A percentile compares a stretch with the other conserved stretches of the same genome.
Evolutionary conservation across 2,797 vertebrate species (phyloP).

Genomic region (Notamacropus eugenii): DNA sequence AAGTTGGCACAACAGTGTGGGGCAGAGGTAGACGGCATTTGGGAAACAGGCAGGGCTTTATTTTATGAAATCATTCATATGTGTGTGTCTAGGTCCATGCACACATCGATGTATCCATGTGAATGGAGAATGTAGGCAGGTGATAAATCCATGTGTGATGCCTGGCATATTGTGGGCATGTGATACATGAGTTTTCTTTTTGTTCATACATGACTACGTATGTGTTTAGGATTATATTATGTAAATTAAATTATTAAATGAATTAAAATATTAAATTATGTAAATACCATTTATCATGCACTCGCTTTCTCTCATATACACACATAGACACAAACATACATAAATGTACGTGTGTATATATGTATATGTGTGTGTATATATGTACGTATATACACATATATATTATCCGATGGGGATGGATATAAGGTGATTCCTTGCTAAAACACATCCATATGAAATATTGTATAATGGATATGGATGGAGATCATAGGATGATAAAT

Average conservation of each 20-base stretch:
- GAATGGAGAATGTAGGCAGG: neutral
- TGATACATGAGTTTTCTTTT: neutral
- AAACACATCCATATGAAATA: neutral
- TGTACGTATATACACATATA: fast-evolving
- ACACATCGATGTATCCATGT: neutral
- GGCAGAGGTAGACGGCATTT: conserved; percentile 56
- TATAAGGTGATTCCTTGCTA: neutral
- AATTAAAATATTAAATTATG: too few species aligned
- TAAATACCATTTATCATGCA: neutral
- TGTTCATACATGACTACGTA: neutral
- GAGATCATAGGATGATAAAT: neutral
- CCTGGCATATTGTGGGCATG: neutral
- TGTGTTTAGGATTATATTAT: neutral
- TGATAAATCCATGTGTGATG: neutral
- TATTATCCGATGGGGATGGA: neutral
- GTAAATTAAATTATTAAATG: too few species aligned
- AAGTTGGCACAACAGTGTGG: conserved; percentile 39
- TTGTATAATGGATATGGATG: neutral
- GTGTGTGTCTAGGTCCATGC: neutral
- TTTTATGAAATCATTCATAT: conserved; percentile 20
- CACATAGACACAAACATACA: too few species aligned
- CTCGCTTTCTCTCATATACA: too few species aligned
- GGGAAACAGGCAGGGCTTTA: conserved; percentile 53
- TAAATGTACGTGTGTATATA: too few species aligned
- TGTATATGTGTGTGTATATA: too few species aligned